These are phyloP conservation scores for Bovichtus variegatus DNA, from an alignment of 2,797 vertebrate genomes.

Conservation along the genomic window DNA sequence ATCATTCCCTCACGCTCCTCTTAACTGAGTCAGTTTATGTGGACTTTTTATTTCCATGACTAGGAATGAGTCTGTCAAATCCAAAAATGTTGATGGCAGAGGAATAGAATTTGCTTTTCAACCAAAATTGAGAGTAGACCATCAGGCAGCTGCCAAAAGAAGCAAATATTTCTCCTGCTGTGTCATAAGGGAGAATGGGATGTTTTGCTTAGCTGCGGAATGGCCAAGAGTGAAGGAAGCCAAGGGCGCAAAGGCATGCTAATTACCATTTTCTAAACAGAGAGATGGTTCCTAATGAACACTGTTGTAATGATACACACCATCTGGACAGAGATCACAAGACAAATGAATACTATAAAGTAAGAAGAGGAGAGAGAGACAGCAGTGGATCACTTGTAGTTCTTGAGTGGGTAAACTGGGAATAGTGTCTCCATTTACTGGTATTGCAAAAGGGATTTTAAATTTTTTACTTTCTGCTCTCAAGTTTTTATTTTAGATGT, in stretches of 20 bases:
- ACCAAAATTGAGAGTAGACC: constrained; percentile 66
- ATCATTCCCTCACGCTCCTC: constrained; percentile 28
- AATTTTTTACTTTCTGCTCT: background rate
- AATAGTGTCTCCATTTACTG: background rate
- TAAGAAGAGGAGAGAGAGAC: background rate
- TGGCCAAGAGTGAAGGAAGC: constrained; percentile 61
- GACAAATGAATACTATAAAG: constrained; percentile 3
- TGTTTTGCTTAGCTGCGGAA: constrained; percentile 70
- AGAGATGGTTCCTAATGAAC: constrained; percentile 58
- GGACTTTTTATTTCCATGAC: constrained; percentile 49
- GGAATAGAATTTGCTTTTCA: constrained; percentile 61
- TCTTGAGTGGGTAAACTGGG: background rate
- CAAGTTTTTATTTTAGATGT: background rate
- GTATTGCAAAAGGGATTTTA: background rate
- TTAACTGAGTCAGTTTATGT: constrained; percentile 50
- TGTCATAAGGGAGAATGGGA: constrained; percentile 73
- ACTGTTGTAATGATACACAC: constrained; percentile 39
- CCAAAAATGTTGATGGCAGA: constrained; percentile 63
- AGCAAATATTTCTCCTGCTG: constrained; percentile 74
- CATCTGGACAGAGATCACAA: constrained; percentile 62
- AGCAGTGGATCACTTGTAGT: background rate
- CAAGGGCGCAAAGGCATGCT: constrained; percentile 55
- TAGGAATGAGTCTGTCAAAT: constrained; percentile 53
- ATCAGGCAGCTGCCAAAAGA: constrained; percentile 69
- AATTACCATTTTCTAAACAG: constrained; percentile 65